Evolutionary conservation across 2,797 vertebrate genomes (phyloP).

Genomic region (Basileuterus tristriatus): DNA sequence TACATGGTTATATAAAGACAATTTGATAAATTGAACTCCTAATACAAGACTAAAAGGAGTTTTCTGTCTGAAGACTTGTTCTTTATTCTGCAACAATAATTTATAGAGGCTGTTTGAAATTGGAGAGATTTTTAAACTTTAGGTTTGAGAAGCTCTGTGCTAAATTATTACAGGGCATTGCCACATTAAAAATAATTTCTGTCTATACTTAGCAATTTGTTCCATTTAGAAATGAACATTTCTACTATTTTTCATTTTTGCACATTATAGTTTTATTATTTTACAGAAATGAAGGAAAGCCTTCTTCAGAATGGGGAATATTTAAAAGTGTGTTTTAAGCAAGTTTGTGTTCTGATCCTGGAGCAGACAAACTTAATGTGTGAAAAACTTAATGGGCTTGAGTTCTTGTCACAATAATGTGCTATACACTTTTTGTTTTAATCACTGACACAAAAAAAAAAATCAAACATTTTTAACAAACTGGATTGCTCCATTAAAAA

Average conservation of each 20-base stretch:
- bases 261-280: background rate
- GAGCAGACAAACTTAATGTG: background rate
- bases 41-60: background rate
- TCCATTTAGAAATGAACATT: conserved; percentile 1
- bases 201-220: rapidly evolving
- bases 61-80: background rate
- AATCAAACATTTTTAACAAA: background rate
- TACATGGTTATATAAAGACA: background rate
- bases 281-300: background rate
- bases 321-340: background rate
- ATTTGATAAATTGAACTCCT: background rate
- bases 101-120: background rate
- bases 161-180: background rate
- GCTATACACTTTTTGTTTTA: background rate
- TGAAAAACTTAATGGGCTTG: background rate
- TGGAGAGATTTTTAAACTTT: background rate
- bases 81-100: background rate
- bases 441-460: background rate
- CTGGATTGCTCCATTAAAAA: background rate
- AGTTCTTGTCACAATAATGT: background rate
- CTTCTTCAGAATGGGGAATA: background rate
- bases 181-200: background rate
- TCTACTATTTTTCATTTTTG: background rate
- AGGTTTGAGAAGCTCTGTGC: background rate
- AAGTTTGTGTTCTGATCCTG: background rate